These are phyloP conservation scores for Lycaon pictus DNA, from an alignment of 2,113 vertebrate species.

Conservation along the genomic window DNA sequence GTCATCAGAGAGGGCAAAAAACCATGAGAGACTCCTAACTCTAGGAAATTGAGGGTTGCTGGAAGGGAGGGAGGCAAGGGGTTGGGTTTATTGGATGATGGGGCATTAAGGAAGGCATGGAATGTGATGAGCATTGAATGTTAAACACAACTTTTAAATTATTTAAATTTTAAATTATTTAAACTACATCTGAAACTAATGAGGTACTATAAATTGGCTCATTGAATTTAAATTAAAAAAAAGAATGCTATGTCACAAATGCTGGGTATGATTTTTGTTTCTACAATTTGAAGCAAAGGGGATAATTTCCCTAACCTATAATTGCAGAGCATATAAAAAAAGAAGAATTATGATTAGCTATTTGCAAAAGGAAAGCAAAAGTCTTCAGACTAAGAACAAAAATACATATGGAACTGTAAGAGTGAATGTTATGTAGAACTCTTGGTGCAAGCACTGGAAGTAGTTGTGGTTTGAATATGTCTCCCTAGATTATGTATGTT, in stretches of 20 bases:
- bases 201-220: no score
- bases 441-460: neutral
- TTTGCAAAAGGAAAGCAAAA: neutral
- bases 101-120: no score
- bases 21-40: no score
- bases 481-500: neutral
- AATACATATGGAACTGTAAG: neutral
- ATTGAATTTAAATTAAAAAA: no score
- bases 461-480: neutral
- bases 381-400: rapidly evolving
- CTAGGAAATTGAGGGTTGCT: no score
- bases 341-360: neutral
- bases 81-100: no score
- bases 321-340: neutral
- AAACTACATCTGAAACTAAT: no score
- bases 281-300: neutral
- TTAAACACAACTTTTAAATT: no score
- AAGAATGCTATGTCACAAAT: neutral
- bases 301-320: neutral
- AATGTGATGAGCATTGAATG: no score
- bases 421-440: neutral
- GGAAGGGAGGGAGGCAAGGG: no score
- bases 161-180: no score
- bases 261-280: neutral
- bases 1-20: no score